Evolutionary conservation across 2,888 invertebrate species (phyloP).

Genomic region (Lamproptera curius): DNA sequence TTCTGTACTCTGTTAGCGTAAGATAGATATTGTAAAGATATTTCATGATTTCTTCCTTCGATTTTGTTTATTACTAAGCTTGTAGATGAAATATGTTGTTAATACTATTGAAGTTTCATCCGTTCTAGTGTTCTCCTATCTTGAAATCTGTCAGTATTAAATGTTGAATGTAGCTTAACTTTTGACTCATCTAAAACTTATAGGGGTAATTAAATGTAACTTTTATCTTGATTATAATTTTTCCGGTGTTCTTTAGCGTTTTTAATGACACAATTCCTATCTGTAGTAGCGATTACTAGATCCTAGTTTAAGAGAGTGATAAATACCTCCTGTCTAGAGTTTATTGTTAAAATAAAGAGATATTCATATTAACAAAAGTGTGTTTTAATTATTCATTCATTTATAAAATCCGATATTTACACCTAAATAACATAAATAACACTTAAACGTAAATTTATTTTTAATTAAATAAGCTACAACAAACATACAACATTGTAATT

Average conservation of each 20-base stretch:
- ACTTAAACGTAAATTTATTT: too few relatives aligned
- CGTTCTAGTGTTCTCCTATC: neutral
- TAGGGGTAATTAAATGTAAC: neutral
- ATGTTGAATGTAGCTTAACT: neutral
- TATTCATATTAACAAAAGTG: constrained; percentile 56
- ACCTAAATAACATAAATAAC: too few relatives aligned
- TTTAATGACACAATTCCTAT: constrained; percentile 36
- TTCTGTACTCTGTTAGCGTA: too few relatives aligned
- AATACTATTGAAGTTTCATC: neutral
- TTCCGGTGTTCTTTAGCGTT: constrained; percentile 4
- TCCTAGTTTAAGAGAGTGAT: constrained; percentile 50
- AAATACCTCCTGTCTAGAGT: constrained; percentile 72
- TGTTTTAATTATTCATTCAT: too few relatives aligned
- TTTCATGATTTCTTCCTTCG: too few relatives aligned
- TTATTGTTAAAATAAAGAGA: constrained; percentile 74
- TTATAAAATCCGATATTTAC: too few relatives aligned
- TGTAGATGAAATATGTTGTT: constrained; percentile 2
- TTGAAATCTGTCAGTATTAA: neutral
- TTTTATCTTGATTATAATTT: neutral
- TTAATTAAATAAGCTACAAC: too few relatives aligned
- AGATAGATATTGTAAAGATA: too few relatives aligned
- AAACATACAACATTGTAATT: too few relatives aligned
- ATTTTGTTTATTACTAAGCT: too few relatives aligned
- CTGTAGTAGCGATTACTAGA: constrained; percentile 43
- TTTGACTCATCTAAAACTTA: neutral